phyloP scores from a whole-genome alignment of 1,140 invertebrate genomes.

The Aphis gossypii region DNA sequence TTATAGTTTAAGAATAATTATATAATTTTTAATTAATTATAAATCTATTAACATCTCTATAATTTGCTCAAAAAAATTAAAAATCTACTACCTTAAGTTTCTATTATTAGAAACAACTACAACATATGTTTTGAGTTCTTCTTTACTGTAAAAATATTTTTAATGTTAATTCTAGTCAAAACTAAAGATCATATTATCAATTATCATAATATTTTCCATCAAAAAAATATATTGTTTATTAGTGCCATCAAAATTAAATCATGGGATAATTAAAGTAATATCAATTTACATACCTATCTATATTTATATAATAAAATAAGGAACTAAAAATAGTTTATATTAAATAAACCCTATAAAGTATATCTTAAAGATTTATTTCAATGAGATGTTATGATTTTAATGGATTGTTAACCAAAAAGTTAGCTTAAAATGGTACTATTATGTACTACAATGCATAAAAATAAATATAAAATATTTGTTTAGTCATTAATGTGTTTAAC shows the following conservation, averaged over 20 bases:
- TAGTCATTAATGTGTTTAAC: background rate
- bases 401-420: background rate
- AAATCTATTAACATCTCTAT: background rate
- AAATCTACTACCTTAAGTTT: background rate
- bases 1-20: background rate
- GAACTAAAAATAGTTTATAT: background rate
- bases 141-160: background rate
- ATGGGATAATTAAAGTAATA: background rate
- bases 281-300: background rate
- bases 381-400: background rate
- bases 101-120: background rate
- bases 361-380: background rate
- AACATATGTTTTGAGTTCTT: background rate
- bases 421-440: background rate
- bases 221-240: background rate
- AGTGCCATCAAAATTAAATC: background rate
- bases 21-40: background rate
- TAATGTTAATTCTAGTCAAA: background rate
- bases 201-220: background rate
- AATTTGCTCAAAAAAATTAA: background rate
- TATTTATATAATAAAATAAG: background rate
- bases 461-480: background rate
- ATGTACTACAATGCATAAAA: background rate
- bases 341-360: background rate
- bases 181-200: background rate